Conservation (phyloP, 2,888 invertebrate genomes). For the Scaptomyza caliginosa region DNA sequence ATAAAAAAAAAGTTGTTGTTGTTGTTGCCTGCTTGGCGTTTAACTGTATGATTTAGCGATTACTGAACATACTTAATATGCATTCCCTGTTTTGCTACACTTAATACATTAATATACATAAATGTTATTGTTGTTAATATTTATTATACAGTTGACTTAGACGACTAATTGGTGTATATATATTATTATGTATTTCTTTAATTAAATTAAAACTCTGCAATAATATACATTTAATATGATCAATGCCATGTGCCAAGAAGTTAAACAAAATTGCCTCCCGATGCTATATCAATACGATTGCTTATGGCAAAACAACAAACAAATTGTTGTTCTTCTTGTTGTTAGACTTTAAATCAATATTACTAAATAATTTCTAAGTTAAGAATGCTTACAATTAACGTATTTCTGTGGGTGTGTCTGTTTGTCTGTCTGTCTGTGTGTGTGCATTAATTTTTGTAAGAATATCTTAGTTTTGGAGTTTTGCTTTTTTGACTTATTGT, state of each 20-base stretch:
- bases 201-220: conserved; percentile 12
- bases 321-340: background rate
- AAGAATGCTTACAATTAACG: conserved; percentile 3
- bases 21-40: too few relatives aligned
- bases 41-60: background rate
- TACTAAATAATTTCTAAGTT: conserved; percentile 19
- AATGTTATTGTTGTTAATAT: background rate
- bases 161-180: background rate
- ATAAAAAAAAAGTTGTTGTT: background rate
- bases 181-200: background rate
- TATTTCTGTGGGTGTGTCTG: conserved; percentile 13
- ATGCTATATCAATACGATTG: conserved; percentile 32
- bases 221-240: conserved; percentile 17
- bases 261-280: conserved; percentile 23
- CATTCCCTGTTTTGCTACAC: conserved; percentile 15
- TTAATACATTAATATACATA: background rate
- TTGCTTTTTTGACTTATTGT: conserved; percentile 6
- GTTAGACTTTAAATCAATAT: conserved; percentile 19
- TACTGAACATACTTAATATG: background rate
- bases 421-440: background rate
- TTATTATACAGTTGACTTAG: conserved; percentile 21
- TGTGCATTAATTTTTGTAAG: conserved; percentile 9
- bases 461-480: conserved; percentile 12
- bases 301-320: conserved; percentile 16
- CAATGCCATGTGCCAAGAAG: conserved; percentile 3